Evolutionary conservation across 2,888 invertebrate genomes (phyloP), one percentile per base, ranked within the genome.

Genomic region (Aradus depressus): DNA sequence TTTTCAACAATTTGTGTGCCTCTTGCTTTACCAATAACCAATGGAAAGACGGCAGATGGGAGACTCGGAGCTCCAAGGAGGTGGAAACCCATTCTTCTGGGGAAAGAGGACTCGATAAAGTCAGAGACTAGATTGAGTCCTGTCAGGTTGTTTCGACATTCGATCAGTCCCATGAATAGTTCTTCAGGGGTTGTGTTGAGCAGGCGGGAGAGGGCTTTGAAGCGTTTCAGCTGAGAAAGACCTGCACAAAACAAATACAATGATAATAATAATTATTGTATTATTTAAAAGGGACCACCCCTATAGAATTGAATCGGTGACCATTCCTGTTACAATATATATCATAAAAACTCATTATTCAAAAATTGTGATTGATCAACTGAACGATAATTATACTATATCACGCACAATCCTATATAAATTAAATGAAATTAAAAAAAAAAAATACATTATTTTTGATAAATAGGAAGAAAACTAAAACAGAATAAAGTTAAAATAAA

Each of bases 31-130:
- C 51, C 51, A 10, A 52, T 12, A 31, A 44, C 42, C 3, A 52
- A 35, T 8, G 51, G 41, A 19, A 37, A 52, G 6, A 52, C 37
- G 16, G 51, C 38, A 5, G 45, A 45, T n/a, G 51, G 41, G 10
- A 39, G 38, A 18, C 25, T 39, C 2, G 51, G 32, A 10, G 45
- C 28, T 1, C 51, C 51, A 19, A 45, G 31, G 14, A 52, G 25
- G 1, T n/a, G n/a, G n/a, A n/a, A n/a, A n/a, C n/a, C n/a, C n/a
- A n/a, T n/a, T n/a, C n/a, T n/a, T n/a, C n/a, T n/a, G n/a, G n/a
- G n/a, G n/a, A n/a, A n/a, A n/a, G n/a, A n/a, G n/a, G n/a, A 31
- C 16, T 52, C 45, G 14, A 52, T 14, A 28, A 38, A 52, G 2
- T 45, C 37, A 4, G 26, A n/a, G 2, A 32, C 38, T 3, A 45